These are phyloP conservation scores for Labeo rohita DNA, from an alignment of 2,113 vertebrate species.

Conservation along the genomic window DNA sequence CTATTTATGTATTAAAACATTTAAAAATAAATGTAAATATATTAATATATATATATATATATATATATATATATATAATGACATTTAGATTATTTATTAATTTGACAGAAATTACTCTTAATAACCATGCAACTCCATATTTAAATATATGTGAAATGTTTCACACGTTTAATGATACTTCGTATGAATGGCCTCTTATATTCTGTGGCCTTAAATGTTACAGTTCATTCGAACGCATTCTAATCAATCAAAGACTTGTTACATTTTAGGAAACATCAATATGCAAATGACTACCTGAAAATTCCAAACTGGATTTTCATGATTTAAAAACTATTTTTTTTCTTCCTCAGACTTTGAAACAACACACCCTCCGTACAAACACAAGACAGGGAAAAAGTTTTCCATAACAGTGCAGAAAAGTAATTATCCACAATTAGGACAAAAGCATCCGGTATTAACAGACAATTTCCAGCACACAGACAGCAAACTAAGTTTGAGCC, in stretches of 20 bases:
- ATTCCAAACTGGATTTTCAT: neutral
- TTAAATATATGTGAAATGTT: neutral
- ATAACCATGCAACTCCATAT: neutral
- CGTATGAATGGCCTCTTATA: neutral
- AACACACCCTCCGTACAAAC: neutral
- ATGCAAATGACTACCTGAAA: neutral
- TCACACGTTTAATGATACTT: neutral
- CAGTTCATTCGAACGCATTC: neutral
- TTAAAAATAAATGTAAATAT: too few species aligned
- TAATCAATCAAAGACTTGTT: neutral
- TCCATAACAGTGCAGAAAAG: neutral
- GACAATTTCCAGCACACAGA: neutral
- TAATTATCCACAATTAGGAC: neutral
- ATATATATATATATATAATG: too few species aligned
- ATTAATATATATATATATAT: too few species aligned
- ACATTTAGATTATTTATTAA: neutral
- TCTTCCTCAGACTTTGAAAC: neutral
- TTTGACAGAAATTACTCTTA: neutral
- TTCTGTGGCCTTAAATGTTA: conserved; percentile 7
- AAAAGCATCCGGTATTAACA: neutral
- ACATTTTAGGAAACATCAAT: neutral
- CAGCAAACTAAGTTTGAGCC: neutral
- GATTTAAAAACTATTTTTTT: neutral
- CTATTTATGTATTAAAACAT: neutral
- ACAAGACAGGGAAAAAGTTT: neutral